These are phyloP conservation scores for Drosophila nigromelanica DNA, from an alignment of 1,140 invertebrate species.

Conservation along the genomic window DNA sequence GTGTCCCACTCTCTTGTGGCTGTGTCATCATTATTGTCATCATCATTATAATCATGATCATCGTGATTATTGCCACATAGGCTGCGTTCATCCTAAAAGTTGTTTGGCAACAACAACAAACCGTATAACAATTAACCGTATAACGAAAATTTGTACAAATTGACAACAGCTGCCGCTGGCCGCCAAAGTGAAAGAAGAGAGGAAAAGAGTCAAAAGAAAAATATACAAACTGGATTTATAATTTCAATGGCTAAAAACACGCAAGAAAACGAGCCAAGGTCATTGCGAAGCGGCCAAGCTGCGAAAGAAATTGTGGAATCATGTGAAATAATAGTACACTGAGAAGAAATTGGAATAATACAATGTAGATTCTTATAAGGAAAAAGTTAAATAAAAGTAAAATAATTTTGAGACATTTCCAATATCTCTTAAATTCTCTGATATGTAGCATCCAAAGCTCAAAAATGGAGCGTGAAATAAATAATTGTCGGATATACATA, in stretches of 20 bases:
- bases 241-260: slow-evolving; percentile 67
- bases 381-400: too few relatives aligned
- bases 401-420: too few relatives aligned
- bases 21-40: slow-evolving; percentile 56
- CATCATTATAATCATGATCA: slow-evolving; percentile 28
- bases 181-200: slow-evolving; percentile 71
- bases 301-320: slow-evolving; percentile 70
- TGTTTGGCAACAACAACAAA: slow-evolving; percentile 69
- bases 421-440: too few relatives aligned
- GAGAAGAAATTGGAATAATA: not conserved
- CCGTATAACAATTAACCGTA: slow-evolving; percentile 72
- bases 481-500: too few relatives aligned
- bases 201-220: slow-evolving; percentile 47
- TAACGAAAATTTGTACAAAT: slow-evolving; percentile 76
- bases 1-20: slow-evolving; percentile 14
- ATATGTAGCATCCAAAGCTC: too few relatives aligned
- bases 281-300: slow-evolving; percentile 53
- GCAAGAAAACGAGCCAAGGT: slow-evolving; percentile 81
- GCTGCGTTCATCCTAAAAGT: slow-evolving; percentile 48
- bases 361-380: too few relatives aligned
- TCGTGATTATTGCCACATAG: slow-evolving; percentile 53
- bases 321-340: slow-evolving; percentile 33
- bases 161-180: slow-evolving; percentile 47
- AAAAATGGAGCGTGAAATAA: too few relatives aligned
- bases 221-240: slow-evolving; percentile 65